These are phyloP conservation scores for Scolopax mira DNA, from an alignment of 2,113 vertebrate genomes.

Conservation along the genomic window DNA sequence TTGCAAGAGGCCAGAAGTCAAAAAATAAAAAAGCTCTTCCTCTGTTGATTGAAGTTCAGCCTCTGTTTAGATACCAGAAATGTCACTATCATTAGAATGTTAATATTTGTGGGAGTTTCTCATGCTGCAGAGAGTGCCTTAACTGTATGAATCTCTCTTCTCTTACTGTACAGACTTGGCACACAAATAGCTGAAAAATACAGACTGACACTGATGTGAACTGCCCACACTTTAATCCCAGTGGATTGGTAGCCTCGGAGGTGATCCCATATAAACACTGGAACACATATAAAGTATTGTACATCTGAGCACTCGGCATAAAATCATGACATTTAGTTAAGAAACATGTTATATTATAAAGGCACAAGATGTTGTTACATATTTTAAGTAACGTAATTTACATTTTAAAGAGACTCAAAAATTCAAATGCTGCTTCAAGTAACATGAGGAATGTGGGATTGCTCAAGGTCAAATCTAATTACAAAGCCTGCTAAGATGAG, in stretches of 20 bases:
- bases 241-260: not conserved
- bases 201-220: not conserved
- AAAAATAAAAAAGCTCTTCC: not conserved
- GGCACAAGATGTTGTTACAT: not conserved
- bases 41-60: not conserved
- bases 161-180: not conserved
- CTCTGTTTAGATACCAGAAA: not conserved
- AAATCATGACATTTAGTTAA: not conserved
- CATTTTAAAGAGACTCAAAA: not conserved
- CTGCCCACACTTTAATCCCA: not conserved
- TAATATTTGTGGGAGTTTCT: not conserved
- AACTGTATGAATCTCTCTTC: not conserved
- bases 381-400: not conserved
- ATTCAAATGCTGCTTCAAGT: not conserved
- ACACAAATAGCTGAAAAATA: not conserved
- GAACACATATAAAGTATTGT: not conserved
- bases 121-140: not conserved
- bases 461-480: conserved; percentile 54
- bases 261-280: not conserved
- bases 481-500: conserved; percentile 1
- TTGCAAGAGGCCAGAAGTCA: not conserved
- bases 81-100: not conserved
- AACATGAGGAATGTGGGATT: not conserved
- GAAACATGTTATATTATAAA: not conserved
- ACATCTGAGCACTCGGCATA: not conserved